phyloP scores from a whole-genome alignment of 2,797 vertebrate species.

The Heterohyrax brucei region DNA sequence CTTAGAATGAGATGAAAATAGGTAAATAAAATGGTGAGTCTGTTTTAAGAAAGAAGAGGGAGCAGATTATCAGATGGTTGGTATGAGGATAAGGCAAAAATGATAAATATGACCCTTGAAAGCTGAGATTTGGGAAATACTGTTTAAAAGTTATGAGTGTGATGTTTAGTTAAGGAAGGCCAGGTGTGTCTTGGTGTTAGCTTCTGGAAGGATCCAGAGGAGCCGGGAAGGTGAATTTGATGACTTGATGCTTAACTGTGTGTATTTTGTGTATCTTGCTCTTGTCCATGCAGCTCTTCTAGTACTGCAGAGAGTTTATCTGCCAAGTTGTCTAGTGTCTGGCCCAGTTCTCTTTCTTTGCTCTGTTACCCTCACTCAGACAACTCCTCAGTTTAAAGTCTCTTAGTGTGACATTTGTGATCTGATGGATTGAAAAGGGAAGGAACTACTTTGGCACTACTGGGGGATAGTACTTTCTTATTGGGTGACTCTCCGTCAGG shows the following conservation, averaged over 20 bases:
- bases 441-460: neutral
- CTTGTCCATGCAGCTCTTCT: neutral
- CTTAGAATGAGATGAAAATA: slow-evolving; percentile 23
- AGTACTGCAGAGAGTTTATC: neutral
- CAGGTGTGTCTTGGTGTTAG: neutral
- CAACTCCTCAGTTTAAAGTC: neutral
- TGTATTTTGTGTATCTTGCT: neutral
- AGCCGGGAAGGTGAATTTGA: neutral
- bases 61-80: neutral
- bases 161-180: neutral
- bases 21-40: slow-evolving; percentile 43
- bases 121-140: neutral
- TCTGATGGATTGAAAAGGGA: neutral
- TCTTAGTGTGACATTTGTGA: neutral
- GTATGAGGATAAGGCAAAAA: neutral
- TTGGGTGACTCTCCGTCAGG: neutral
- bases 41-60: slow-evolving; percentile 1
- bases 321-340: neutral
- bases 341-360: slow-evolving; percentile 16
- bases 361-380: neutral
- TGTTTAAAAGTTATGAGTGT: neutral
- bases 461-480: neutral
- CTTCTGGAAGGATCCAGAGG: neutral
- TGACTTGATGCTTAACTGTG: neutral
- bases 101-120: neutral